Percentiles rank a stretch among this genome's conserved stretches.
Evolutionary conservation across 2,888 invertebrate species (phyloP).

Genomic region (Iphiclides podalirius): DNA sequence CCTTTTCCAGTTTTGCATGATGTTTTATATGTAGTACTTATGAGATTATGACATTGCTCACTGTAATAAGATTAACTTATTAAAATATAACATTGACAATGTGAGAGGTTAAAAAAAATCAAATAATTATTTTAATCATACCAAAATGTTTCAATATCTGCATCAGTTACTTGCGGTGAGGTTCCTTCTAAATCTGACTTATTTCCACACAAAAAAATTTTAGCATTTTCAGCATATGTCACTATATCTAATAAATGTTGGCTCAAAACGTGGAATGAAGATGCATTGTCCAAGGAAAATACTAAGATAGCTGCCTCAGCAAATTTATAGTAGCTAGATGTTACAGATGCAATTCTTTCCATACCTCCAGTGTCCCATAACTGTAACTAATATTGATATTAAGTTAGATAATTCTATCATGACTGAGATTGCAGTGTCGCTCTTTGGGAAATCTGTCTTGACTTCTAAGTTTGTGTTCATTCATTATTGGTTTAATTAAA

Average conservation of each 20-base stretch:
- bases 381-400: constrained; percentile 83
- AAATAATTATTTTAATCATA: constrained; percentile 45
- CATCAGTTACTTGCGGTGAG: constrained; percentile 89
- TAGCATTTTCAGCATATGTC: constrained; percentile 95
- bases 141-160: constrained; percentile 94
- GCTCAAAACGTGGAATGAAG: constrained; percentile 94
- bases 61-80: constrained; percentile 65
- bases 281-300: constrained; percentile 93
- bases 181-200: constrained; percentile 89
- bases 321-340: constrained; percentile 97
- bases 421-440: no score
- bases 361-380: constrained; percentile 98
- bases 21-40: constrained; percentile 93
- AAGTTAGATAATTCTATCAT: neutral
- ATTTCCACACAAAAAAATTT: constrained; percentile 96
- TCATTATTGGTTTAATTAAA: no score
- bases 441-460: no score
- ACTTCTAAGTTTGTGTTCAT: no score
- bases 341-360: constrained; percentile 97
- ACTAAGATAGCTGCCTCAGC: constrained; percentile 96
- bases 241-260: constrained; percentile 96
- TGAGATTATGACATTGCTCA: constrained; percentile 94
- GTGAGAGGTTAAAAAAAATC: constrained; percentile 1
- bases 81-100: constrained; percentile 4
- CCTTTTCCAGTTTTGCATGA: constrained; percentile 94